Evolutionary conservation across 2,797 vertebrate genomes (phyloP), one percentile per base, ranked within the genome.

Genomic region (Pipistrellus nathusii): DNA sequence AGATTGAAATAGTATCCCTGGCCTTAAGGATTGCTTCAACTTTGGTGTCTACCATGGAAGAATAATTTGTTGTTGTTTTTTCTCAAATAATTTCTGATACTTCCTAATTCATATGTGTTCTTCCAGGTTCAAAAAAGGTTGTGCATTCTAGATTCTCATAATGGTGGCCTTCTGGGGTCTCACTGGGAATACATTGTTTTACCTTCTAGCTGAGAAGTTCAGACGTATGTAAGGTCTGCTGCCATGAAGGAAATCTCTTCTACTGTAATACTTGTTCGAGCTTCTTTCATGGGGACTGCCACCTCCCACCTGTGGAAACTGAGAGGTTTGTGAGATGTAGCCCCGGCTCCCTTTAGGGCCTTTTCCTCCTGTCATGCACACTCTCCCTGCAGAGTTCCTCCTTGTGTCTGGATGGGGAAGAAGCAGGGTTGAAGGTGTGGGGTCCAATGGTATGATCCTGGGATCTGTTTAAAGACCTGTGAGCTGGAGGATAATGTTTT

Each of bases 251-350:
- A 6, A 1, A 2, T 0, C 88, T 97, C 51, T 83, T 91, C 32
- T 93, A 90, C 86, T 97, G 97, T 25, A 87, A 95, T 4, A 90
- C 93, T 6, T 97, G 97, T 32, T 88, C 85, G 1, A 96, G 68
- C 89, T 90, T 77, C 53, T 97, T 97, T 73, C 97, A 97, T 3
- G 1, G 68, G 6, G 0, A 88, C 17, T 98, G 97, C 53, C 97
- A 97, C 32, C 59, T 97, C 46, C 84, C 96, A 0, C 10, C 8
- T 3, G 84, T 88, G 71, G 82, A 92, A n/a, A 8, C 20, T 3
- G 38, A 95, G 25, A 73, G n/a, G 94, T 96, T 55, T 69, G 96
- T 95, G 69, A 59, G 38, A 62, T 83, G 23, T 25, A 21, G 17
- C 15, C 1, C 18, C 1, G 27, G 6, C 3, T 68, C 41, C 44